These are phyloP conservation scores for Pantala flavescens DNA, from an alignment of 1,140 invertebrate genomes.

Conservation along the genomic window DNA sequence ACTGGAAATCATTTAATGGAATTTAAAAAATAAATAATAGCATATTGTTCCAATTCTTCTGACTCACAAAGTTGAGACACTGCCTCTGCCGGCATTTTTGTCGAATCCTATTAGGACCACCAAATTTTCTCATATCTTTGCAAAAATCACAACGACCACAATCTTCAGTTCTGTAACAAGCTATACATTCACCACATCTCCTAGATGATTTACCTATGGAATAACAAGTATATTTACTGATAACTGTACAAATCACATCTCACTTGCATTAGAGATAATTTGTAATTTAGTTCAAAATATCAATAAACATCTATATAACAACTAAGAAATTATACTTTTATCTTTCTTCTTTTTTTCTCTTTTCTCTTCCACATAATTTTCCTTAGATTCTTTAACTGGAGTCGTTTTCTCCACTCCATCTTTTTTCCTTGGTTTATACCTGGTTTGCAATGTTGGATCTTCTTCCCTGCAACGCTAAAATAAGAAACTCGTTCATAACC, in stretches of 20 bases:
- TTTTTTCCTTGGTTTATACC: slow-evolving; percentile 57
- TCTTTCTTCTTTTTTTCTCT: slow-evolving; percentile 21
- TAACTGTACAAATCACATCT: background rate
- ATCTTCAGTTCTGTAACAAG: slow-evolving; percentile 67
- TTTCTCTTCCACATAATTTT: slow-evolving; percentile 18
- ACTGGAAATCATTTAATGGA: no score
- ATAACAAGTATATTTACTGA: background rate
- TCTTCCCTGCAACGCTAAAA: slow-evolving; percentile 60
- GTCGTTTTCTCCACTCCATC: slow-evolving; percentile 17
- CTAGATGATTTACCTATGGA: slow-evolving; percentile 29
- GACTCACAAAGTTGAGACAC: slow-evolving; percentile 39
- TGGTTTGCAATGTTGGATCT: slow-evolving; percentile 68
- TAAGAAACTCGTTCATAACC: slow-evolving; percentile 11
- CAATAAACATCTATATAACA: no score
- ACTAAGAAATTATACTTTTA: slow-evolving; percentile 12
- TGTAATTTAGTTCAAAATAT: no score
- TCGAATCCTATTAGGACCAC: slow-evolving; percentile 56
- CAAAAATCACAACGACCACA: slow-evolving; percentile 81
- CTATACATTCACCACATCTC: slow-evolving; percentile 69
- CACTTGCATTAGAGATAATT: no score
- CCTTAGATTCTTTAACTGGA: slow-evolving; percentile 38
- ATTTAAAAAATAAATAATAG: no score
- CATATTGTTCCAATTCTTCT: no score
- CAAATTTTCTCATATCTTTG: slow-evolving; percentile 67
- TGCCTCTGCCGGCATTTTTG: slow-evolving; percentile 42